phyloP scores from a whole-genome alignment of 2,113 vertebrate species.

The Ivindomyrus marchei region DNA sequence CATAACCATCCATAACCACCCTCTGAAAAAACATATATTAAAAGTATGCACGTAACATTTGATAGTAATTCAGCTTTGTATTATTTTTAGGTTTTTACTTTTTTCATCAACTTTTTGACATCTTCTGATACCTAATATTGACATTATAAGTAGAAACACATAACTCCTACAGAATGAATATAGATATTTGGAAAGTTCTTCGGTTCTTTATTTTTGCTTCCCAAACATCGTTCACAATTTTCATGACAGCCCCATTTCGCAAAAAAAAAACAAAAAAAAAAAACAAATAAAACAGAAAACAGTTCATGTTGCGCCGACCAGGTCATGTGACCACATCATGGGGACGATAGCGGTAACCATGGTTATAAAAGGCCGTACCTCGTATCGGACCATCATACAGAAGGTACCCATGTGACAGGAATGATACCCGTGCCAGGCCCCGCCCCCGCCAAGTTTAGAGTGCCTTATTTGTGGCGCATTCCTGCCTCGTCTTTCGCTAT shows the following conservation, averaged over 20 bases:
- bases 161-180: too few relatives aligned
- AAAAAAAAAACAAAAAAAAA: not conserved
- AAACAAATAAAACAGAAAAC: not conserved
- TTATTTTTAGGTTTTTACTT: not conserved
- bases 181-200: not conserved
- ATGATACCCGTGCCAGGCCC: not conserved
- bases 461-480: slow-evolving; percentile 26
- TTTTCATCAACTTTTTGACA: not conserved
- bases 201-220: not conserved
- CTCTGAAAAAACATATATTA: not conserved
- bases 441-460: slow-evolving; percentile 27
- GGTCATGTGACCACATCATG: not conserved
- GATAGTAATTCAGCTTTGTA: not conserved
- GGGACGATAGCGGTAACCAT: not conserved
- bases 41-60: not conserved
- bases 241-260: not conserved
- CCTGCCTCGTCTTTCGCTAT: slow-evolving; percentile 7
- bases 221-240: not conserved
- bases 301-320: not conserved
- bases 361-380: not conserved
- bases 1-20: not conserved
- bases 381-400: not conserved
- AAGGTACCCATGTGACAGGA: not conserved
- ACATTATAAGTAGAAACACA: not conserved
- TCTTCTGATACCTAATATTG: not conserved